phyloP scores from a whole-genome alignment of 2,113 vertebrate genomes.

The Leucosticte australis region DNA sequence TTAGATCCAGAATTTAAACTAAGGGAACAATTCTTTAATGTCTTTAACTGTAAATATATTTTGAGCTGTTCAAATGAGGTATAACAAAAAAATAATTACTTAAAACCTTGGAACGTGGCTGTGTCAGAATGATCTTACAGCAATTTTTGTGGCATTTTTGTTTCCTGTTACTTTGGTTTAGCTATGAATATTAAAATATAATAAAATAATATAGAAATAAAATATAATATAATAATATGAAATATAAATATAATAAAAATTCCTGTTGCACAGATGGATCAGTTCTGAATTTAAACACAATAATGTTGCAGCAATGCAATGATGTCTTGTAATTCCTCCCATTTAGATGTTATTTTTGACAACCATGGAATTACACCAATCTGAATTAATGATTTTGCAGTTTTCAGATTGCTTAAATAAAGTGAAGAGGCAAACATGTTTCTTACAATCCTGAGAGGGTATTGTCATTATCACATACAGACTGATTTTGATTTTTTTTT shows the following conservation, averaged over 20 bases:
- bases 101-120: not conserved
- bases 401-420: not conserved
- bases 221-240: not conserved
- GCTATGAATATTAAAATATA: not conserved
- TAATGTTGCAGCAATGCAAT: not conserved
- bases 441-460: not conserved
- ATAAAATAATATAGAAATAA: not conserved
- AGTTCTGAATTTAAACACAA: not conserved
- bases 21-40: not conserved
- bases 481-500: not conserved
- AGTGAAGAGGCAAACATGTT: not conserved
- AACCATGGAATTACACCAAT: not conserved
- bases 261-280: not conserved
- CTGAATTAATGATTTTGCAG: not conserved
- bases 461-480: not conserved
- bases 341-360: not conserved
- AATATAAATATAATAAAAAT: not conserved
- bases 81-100: not conserved
- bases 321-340: not conserved
- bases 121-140: not conserved
- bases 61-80: not conserved
- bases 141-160: not conserved
- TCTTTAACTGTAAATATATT: not conserved
- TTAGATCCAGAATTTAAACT: not conserved
- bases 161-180: not conserved